Percentiles rank a stretch among this genome's conserved stretches.
These are phyloP conservation scores for Lepidurus couesii DNA, from an alignment of 1,140 invertebrate species.

Conservation along the genomic window DNA sequence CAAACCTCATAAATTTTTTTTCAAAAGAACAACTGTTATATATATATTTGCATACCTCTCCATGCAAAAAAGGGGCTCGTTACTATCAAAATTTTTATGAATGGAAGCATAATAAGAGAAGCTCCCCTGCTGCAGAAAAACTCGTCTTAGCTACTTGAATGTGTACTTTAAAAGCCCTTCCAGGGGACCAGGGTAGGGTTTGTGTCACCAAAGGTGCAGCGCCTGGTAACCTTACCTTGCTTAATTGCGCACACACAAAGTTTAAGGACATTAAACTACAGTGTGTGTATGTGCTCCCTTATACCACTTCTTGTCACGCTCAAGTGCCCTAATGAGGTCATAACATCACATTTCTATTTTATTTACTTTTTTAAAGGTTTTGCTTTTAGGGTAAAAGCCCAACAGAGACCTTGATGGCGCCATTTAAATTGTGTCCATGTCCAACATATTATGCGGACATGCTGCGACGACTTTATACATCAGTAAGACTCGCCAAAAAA, in stretches of 20 bases:
- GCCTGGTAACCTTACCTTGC: not conserved
- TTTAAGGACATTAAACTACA: not conserved
- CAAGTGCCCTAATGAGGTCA: not conserved
- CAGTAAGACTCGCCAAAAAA: not conserved
- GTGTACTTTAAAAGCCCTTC: not conserved
- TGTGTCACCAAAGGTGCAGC: slow-evolving; percentile 20
- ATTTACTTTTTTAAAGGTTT: not conserved
- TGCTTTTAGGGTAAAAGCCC: not conserved
- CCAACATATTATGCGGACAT: not conserved
- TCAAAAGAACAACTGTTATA: no score
- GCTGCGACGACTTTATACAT: not conserved
- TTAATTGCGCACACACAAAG: not conserved
- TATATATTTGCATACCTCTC: no score
- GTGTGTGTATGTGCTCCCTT: not conserved
- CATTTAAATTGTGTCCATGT: not conserved
- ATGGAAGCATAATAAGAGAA: not conserved
- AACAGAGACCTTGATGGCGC: slow-evolving; percentile 3
- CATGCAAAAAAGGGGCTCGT: no score
- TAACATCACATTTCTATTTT: not conserved
- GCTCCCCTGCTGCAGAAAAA: not conserved
- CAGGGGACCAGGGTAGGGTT: not conserved
- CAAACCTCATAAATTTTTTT: no score
- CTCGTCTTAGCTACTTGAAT: not conserved
- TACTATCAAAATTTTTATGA: no score
- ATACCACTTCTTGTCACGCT: slow-evolving; percentile 11